Evolutionary conservation across 2,113 vertebrate species (phyloP).

Genomic region (Caracal caracal): DNA sequence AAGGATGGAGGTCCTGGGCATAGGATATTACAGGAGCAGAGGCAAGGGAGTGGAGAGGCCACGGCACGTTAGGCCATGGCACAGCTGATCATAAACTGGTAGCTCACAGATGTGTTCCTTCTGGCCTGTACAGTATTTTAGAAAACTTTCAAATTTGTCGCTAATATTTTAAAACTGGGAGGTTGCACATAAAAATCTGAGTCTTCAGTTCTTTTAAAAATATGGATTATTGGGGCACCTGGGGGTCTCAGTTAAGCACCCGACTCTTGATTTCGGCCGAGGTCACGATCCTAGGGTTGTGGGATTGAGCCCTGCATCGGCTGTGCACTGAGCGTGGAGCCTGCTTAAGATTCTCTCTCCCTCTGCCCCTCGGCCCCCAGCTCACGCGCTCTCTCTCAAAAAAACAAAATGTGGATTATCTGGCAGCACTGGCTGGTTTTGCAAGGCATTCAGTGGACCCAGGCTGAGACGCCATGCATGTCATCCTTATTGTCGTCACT

Average conservation of each 20-base stretch:
- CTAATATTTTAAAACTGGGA: constrained; percentile 50
- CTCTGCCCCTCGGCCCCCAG: too few relatives aligned
- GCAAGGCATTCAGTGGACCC: not conserved
- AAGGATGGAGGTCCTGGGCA: not conserved
- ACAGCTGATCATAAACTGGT: not conserved
- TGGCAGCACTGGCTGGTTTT: constrained; percentile 31
- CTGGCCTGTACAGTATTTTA: not conserved
- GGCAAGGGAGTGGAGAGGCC: not conserved
- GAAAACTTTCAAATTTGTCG: constrained; percentile 3
- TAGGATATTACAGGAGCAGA: not conserved
- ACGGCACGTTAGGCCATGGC: not conserved
- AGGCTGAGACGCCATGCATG: not conserved
- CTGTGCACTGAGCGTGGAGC: too few relatives aligned
- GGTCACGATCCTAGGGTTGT: too few relatives aligned
- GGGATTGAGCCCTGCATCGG: too few relatives aligned
- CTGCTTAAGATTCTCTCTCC: too few relatives aligned
- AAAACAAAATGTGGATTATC: not conserved
- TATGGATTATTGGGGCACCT: not conserved
- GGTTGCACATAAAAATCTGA: not conserved
- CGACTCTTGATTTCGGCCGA: too few relatives aligned
- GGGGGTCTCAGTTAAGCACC: too few relatives aligned
- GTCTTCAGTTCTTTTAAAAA: constrained; percentile 17
- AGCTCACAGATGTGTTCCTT: not conserved
- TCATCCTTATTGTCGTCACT: not conserved
- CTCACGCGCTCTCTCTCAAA: too few relatives aligned